phyloP scores from a whole-genome alignment of 2,888 invertebrate species.

The Habrosyne pyritoides region DNA sequence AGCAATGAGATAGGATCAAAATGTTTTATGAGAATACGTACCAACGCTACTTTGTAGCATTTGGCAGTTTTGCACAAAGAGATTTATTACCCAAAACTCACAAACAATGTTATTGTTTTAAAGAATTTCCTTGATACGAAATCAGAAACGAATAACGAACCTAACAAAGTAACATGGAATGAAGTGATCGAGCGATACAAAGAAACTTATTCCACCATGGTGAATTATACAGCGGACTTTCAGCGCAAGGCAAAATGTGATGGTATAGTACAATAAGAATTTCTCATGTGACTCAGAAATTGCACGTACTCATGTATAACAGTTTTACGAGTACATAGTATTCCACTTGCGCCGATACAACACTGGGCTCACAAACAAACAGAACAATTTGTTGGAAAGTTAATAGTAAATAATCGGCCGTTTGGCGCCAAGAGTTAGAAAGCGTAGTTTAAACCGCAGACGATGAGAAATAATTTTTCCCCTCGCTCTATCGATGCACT shows the following conservation, averaged over 20 bases:
- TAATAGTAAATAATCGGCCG: conserved; percentile 47
- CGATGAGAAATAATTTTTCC: conserved; percentile 22
- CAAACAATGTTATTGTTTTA: conserved; percentile 3
- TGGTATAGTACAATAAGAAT: neutral
- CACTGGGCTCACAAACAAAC: conserved; percentile 32
- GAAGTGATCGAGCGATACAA: conserved; percentile 2
- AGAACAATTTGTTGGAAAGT: conserved; percentile 48
- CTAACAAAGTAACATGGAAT: neutral
- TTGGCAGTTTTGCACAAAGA: neutral
- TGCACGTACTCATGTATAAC: conserved; percentile 1
- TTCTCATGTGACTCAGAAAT: neutral
- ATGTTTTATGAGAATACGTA: conserved; percentile 31
- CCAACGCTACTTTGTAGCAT: conserved; percentile 7
- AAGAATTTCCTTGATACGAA: conserved; percentile 1
- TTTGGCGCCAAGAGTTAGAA: conserved; percentile 34
- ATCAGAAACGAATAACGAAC: neutral
- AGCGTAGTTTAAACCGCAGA: conserved; percentile 38
- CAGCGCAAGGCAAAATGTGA: neutral
- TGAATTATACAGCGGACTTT: neutral
- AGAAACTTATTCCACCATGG: neutral
- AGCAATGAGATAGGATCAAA: conserved; percentile 33
- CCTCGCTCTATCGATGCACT: neutral
- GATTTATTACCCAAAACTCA: neutral
- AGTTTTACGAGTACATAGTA: neutral
- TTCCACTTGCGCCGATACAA: conserved; percentile 17